Evolutionary conservation across 2,113 vertebrate genomes (phyloP).

Genomic region (Cryptomyrus ogoouensis): DNA sequence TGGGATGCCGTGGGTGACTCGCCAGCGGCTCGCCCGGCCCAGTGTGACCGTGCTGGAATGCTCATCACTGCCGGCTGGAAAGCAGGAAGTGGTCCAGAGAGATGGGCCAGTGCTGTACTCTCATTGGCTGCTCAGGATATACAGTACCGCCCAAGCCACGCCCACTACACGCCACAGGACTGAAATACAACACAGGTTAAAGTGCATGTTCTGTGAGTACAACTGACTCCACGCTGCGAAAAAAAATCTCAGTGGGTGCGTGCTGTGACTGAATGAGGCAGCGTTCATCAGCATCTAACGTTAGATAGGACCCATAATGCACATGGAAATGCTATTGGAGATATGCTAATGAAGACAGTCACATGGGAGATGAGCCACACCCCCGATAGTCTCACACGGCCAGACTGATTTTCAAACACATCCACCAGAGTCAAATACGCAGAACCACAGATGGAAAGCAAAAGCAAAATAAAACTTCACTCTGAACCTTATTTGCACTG

Average conservation of each 20-base stretch:
- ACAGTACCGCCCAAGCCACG: slow-evolving; percentile 14
- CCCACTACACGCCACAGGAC: not conserved
- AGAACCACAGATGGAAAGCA: not conserved
- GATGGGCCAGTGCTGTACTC: not conserved
- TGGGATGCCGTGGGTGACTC: slow-evolving; percentile 56
- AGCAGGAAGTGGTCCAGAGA: slow-evolving; percentile 25
- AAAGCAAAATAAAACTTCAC: not conserved
- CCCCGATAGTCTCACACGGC: not conserved
- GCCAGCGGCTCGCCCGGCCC: slow-evolving; percentile 40
- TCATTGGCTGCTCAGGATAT: not conserved
- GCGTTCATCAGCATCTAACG: not conserved
- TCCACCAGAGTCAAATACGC: not conserved
- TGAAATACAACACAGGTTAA: not conserved
- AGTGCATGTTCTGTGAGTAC: not conserved
- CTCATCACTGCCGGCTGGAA: slow-evolving; percentile 14
- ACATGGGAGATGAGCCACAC: not conserved
- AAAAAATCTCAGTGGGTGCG: not conserved
- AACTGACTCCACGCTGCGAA: not conserved
- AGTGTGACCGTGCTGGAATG: slow-evolving; percentile 43
- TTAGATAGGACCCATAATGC: not conserved
- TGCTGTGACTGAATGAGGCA: not conserved
- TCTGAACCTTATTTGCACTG: not conserved
- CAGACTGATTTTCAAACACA: not conserved
- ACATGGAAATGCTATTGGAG: not conserved
- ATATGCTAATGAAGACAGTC: not conserved